A percentile compares a stretch with the other conserved stretches of the same genome.
These are phyloP conservation scores for Mactromeris polynyma DNA, from an alignment of 2,888 invertebrate genomes.

Conservation along the genomic window DNA sequence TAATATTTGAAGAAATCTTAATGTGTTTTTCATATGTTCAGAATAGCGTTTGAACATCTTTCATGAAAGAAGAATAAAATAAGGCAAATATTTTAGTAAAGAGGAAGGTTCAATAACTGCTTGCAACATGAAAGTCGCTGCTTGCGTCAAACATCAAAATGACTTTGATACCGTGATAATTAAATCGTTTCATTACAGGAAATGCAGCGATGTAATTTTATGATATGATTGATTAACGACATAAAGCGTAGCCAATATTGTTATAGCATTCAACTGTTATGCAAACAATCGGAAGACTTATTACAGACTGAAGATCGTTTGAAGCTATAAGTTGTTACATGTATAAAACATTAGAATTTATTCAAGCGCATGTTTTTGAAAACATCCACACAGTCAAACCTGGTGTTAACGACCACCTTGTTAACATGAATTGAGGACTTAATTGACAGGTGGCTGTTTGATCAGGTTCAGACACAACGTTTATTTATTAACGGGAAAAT, in stretches of 20 bases:
- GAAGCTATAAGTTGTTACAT: neutral
- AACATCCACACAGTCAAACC: no score
- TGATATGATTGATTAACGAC: neutral
- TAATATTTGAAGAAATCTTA: neutral
- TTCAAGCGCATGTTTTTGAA: no score
- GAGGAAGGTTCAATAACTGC: neutral
- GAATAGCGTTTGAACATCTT: neutral
- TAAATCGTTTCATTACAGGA: neutral
- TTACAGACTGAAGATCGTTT: neutral
- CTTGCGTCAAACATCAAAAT: neutral
- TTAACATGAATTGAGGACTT: no score
- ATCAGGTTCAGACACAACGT: no score
- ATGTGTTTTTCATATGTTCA: neutral
- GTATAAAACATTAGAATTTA: neutral
- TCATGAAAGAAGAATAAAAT: neutral
- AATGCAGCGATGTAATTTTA: neutral
- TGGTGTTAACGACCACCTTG: no score
- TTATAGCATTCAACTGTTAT: neutral
- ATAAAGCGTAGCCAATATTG: neutral
- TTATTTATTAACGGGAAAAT: no score
- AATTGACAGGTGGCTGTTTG: no score
- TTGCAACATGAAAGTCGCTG: neutral
- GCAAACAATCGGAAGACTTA: neutral
- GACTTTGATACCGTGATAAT: neutral
- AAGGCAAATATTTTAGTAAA: neutral